A percentile compares a stretch with the other conserved stretches of the same genome.
Conservation (phyloP, 2,113 vertebrate genomes). For the Pagrus major region DNA sequence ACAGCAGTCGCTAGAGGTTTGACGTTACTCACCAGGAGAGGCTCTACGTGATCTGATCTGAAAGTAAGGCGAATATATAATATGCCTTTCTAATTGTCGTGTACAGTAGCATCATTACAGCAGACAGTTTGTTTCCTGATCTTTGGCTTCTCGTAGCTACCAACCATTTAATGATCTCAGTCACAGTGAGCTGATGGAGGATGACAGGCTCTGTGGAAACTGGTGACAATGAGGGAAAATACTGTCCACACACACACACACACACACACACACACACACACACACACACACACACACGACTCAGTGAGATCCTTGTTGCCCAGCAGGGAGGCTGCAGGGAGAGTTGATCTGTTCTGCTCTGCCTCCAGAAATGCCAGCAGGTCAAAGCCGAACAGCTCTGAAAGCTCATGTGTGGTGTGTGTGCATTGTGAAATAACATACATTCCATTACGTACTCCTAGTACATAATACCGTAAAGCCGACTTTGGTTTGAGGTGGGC, state of each 20-base stretch:
- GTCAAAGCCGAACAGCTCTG: conserved; percentile 56
- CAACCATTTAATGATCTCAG: conserved; percentile 20
- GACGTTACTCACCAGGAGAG: not conserved
- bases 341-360: conserved; percentile 54
- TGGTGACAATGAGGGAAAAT: conserved; percentile 57
- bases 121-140: conserved; percentile 12
- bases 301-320: conserved; percentile 71
- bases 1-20: not conserved
- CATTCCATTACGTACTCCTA: not conserved
- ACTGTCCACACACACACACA: conserved; percentile 20
- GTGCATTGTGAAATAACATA: conserved; percentile 12
- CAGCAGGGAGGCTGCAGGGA: conserved; percentile 54
- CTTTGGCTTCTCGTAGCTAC: conserved; percentile 7
- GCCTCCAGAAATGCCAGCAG: conserved; percentile 67
- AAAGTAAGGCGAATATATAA: not conserved
- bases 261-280: conserved; percentile 41
- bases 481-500: too few relatives aligned
- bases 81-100: not conserved
- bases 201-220: conserved; percentile 51
- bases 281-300: conserved; percentile 52
- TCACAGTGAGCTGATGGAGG: conserved; percentile 51
- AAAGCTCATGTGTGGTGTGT: conserved; percentile 28
- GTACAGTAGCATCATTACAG: not conserved
- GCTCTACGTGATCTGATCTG: not conserved
- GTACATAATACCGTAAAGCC: too few relatives aligned